Evolutionary conservation across 2,113 vertebrate species (phyloP).

Genomic region (Archocentrus centrarchus): DNA sequence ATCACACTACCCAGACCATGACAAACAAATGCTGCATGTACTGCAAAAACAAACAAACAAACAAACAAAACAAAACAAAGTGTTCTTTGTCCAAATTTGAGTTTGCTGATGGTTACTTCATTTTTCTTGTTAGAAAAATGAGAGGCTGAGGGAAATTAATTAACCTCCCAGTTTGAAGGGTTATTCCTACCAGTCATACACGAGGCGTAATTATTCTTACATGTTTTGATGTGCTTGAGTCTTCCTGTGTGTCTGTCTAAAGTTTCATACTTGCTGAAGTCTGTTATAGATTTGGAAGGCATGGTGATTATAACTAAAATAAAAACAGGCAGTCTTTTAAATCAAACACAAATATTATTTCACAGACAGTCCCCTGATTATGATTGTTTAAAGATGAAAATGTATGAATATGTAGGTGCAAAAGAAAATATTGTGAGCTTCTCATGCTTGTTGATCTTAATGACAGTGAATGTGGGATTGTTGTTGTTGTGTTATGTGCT

Average conservation of each 20-base stretch:
- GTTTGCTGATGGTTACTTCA: constrained; percentile 15
- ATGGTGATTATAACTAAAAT: background rate
- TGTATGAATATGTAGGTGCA: constrained; percentile 2
- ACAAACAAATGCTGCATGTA: background rate
- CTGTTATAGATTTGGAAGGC: background rate
- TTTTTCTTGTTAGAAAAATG: constrained; percentile 8
- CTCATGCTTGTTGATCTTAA: background rate
- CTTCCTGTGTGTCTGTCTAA: background rate
- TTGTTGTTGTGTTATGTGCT: background rate
- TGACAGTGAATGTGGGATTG: background rate
- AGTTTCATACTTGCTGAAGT: constrained; percentile 8
- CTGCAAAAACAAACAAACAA: background rate
- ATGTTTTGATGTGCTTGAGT: background rate
- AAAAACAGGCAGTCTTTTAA: background rate
- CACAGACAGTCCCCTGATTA: background rate
- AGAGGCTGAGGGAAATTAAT: constrained; percentile 21
- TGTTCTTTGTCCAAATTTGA: background rate
- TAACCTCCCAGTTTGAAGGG: constrained; percentile 37
- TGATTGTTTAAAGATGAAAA: background rate
- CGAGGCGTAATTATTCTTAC: constrained; percentile 13
- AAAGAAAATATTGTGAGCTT: background rate
- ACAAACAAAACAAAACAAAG: background rate
- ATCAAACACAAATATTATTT: background rate
- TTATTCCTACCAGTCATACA: constrained; percentile 22
- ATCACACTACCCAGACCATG: background rate